phyloP scores from a whole-genome alignment of 2,797 vertebrate species.

The Neosilurus hyrtlii region DNA sequence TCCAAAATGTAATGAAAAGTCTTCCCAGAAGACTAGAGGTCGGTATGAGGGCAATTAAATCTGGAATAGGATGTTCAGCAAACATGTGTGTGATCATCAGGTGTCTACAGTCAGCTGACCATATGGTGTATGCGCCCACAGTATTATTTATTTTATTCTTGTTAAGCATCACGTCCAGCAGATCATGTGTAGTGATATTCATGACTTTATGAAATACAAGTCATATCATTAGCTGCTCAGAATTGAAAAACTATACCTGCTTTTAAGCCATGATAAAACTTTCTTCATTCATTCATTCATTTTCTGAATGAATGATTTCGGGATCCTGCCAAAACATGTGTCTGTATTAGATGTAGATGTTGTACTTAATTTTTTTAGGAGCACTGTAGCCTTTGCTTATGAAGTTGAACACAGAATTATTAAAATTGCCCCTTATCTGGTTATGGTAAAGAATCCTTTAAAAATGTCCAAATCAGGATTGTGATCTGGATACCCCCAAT shows the following conservation, averaged over 20 bases:
- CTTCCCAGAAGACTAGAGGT: neutral
- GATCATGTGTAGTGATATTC: neutral
- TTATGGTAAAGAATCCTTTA: no score
- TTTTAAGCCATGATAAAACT: neutral
- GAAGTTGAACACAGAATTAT: no score
- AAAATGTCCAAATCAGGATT: no score
- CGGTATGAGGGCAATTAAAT: neutral
- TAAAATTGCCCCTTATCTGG: no score
- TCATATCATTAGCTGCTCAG: neutral
- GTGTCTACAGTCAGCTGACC: neutral
- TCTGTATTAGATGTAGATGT: no score
- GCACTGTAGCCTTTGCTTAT: no score
- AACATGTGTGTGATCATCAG: neutral
- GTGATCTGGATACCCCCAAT: no score
- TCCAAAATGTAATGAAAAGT: neutral
- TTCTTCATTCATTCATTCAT: no score
- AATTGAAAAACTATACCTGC: neutral
- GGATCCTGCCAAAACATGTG: no score
- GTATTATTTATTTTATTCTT: neutral
- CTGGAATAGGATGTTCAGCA: neutral
- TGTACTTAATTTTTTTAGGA: no score
- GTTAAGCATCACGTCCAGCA: neutral
- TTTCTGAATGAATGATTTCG: no score
- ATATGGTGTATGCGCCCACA: neutral
- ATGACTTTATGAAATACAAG: neutral